These are phyloP conservation scores for Choristoneura rosaceana DNA, from an alignment of 2,888 invertebrate genomes.

Conservation along the genomic window DNA sequence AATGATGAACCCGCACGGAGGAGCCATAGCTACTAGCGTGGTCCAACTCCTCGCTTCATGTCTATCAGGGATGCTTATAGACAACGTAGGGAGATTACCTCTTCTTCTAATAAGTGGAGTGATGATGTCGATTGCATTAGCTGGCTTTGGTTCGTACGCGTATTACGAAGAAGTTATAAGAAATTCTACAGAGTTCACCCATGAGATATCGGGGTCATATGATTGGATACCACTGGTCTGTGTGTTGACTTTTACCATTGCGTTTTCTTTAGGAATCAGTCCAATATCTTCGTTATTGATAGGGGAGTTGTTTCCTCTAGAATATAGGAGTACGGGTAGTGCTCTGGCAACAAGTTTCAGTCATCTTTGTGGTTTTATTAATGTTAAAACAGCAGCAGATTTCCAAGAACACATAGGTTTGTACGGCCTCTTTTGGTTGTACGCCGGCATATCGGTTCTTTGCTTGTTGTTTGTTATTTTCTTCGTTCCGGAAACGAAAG, in stretches of 20 bases:
- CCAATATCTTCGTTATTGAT: slow-evolving; percentile 90
- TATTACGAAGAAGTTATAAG: slow-evolving; percentile 89
- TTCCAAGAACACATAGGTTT: slow-evolving; percentile 90
- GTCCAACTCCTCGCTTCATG: slow-evolving; percentile 94
- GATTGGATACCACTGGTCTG: slow-evolving; percentile 95
- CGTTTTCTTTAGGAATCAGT: slow-evolving; percentile 92
- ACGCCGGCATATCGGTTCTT: slow-evolving; percentile 91
- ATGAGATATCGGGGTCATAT: slow-evolving; percentile 82
- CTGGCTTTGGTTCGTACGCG: slow-evolving; percentile 93
- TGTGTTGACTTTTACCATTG: slow-evolving; percentile 92
- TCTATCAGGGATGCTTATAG: slow-evolving; percentile 92
- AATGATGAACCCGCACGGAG: slow-evolving; percentile 92
- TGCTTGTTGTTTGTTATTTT: slow-evolving; percentile 93
- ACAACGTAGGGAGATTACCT: slow-evolving; percentile 93
- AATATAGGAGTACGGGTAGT: slow-evolving; percentile 89
- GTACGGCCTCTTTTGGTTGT: slow-evolving; percentile 95
- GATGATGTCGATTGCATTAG: slow-evolving; percentile 93
- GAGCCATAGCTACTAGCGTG: slow-evolving; percentile 93
- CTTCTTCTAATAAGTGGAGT: slow-evolving; percentile 93
- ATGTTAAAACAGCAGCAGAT: slow-evolving; percentile 93
- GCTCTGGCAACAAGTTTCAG: slow-evolving; percentile 92
- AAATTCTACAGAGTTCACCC: slow-evolving; percentile 62
- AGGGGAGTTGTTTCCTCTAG: slow-evolving; percentile 89
- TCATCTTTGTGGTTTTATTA: slow-evolving; percentile 94
- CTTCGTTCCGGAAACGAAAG: slow-evolving; percentile 96